Evolutionary conservation across 2,113 vertebrate genomes (phyloP).

Genomic region (Gallinago undulata): DNA sequence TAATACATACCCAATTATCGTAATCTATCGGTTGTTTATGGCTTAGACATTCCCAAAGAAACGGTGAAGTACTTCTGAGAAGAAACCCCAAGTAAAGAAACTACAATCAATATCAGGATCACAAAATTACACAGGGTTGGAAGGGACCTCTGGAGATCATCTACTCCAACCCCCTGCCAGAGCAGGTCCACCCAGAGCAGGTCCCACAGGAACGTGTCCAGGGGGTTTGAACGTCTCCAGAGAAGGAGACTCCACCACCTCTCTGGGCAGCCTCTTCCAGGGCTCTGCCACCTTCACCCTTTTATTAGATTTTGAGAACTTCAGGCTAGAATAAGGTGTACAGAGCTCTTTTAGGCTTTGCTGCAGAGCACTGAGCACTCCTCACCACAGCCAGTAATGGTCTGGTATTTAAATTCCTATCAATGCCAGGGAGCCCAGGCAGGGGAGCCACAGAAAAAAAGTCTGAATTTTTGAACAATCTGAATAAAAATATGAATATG

Average conservation of each 20-base stretch:
- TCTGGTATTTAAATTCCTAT: background rate
- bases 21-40: background rate
- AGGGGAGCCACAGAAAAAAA: background rate
- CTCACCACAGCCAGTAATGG: background rate
- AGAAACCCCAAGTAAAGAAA: background rate
- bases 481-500: background rate
- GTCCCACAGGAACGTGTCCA: too few relatives aligned
- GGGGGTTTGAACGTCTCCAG: too few relatives aligned
- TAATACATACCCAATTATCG: background rate
- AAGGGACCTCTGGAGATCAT: too few relatives aligned
- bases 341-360: background rate
- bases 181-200: too few relatives aligned
- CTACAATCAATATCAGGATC: background rate
- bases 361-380: background rate
- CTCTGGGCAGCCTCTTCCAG: too few relatives aligned
- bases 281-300: too few relatives aligned
- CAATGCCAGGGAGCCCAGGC: background rate
- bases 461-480: background rate
- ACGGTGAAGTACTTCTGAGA: background rate
- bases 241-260: too few relatives aligned
- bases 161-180: too few relatives aligned
- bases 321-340: background rate
- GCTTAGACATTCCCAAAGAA: background rate
- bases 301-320: background rate
- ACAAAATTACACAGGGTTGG: too few relatives aligned